phyloP scores from a whole-genome alignment of 92 coral and sea anemone genomes.

The Pocillopora meandrina region DNA sequence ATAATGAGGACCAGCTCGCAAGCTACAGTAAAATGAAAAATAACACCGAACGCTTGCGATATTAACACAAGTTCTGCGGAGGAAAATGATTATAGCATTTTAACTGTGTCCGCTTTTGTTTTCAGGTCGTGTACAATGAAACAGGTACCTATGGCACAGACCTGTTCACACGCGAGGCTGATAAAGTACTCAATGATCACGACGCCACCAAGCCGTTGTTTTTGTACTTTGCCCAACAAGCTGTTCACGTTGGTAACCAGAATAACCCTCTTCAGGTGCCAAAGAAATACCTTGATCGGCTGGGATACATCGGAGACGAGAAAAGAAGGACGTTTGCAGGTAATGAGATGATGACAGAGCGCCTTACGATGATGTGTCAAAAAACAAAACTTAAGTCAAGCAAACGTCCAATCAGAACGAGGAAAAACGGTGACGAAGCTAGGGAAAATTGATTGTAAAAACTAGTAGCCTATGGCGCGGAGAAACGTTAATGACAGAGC shows the following conservation, averaged over 20 bases:
- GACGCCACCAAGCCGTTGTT: slow-evolving; percentile 82
- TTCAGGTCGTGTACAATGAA: slow-evolving; percentile 91
- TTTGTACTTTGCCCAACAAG: slow-evolving; percentile 96
- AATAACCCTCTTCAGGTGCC: slow-evolving; percentile 98
- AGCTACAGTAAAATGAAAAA: no score
- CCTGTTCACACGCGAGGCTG: slow-evolving; percentile 91
- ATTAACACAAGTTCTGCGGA: no score
- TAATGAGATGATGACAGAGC: background rate
- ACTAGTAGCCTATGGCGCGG: no score
- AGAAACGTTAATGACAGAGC: no score
- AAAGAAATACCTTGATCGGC: slow-evolving; percentile 78
- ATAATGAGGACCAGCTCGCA: no score
- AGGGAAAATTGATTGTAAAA: no score
- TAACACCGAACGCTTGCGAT: no score
- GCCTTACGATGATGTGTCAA: background rate
- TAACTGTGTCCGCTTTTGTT: background rate
- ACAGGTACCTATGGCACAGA: slow-evolving; percentile 95
- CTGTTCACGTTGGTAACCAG: slow-evolving; percentile 91
- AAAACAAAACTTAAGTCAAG: no score
- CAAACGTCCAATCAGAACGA: no score
- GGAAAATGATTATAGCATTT: no score
- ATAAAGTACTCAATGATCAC: slow-evolving; percentile 74
- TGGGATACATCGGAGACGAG: slow-evolving; percentile 75
- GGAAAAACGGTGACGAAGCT: no score
- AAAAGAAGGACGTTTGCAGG: slow-evolving; percentile 91